phyloP scores from a whole-genome alignment of 2,888 invertebrate genomes.

The Athalia cordata region DNA sequence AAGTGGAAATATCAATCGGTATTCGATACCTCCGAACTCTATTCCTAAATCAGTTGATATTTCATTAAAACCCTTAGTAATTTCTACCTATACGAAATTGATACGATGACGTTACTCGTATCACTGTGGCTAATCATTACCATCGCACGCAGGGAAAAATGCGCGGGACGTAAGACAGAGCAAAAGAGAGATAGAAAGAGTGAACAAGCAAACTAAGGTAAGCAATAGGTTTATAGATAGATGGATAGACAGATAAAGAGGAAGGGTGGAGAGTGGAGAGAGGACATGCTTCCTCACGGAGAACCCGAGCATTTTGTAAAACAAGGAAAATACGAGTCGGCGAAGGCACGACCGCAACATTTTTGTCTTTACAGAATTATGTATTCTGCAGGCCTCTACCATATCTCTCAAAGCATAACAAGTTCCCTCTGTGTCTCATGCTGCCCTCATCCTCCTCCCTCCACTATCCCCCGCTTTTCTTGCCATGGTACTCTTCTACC shows the following conservation, averaged over 20 bases:
- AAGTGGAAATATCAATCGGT: no score
- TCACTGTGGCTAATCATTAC: constrained; percentile 15
- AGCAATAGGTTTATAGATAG: no score
- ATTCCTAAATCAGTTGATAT: no score
- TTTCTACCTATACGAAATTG: constrained; percentile 10
- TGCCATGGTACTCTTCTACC: no score
- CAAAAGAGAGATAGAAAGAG: constrained; percentile 46
- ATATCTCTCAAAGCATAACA: constrained; percentile 74
- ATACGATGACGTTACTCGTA: constrained; percentile 35
- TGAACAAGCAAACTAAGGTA: constrained; percentile 45
- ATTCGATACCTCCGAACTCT: no score
- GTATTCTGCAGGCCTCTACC: constrained; percentile 73
- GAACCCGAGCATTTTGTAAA: constrained; percentile 69
- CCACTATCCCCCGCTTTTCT: no score
- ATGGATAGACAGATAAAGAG: constrained; percentile 43
- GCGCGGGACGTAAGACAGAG: neutral
- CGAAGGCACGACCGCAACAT: constrained; percentile 71
- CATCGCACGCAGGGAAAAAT: constrained; percentile 1
- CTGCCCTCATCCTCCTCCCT: constrained; percentile 47
- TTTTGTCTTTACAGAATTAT: constrained; percentile 74
- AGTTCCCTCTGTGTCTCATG: constrained; percentile 68
- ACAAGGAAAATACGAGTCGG: constrained; percentile 72
- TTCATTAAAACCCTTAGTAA: neutral
- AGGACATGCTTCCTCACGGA: constrained; percentile 52
- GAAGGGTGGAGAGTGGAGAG: constrained; percentile 51